Evolutionary conservation across 2,113 vertebrate species (phyloP).

Genomic region (Limanda limanda): DNA sequence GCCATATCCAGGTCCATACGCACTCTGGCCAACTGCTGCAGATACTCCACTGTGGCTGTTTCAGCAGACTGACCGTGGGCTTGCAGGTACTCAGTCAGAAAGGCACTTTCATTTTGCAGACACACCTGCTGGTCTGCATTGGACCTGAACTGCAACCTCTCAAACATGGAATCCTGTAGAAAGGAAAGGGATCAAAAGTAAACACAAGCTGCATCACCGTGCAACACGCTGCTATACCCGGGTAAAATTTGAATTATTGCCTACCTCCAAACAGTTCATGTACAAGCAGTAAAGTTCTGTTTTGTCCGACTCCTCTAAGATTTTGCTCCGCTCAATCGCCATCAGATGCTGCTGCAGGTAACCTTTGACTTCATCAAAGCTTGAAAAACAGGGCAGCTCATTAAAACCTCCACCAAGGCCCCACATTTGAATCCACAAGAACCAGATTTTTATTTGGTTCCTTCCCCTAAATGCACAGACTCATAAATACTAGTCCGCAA

Average conservation of each 20-base stretch:
- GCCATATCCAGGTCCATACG: constrained; percentile 87
- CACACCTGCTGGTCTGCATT: constrained; percentile 9
- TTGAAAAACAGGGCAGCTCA: constrained; percentile 51
- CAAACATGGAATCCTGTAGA: constrained; percentile 89
- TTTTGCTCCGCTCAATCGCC: constrained; percentile 80
- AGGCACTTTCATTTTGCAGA: constrained; percentile 45
- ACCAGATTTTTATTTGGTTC: too few species aligned
- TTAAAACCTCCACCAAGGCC: neutral
- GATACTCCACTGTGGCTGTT: constrained; percentile 79
- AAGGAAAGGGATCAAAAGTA: neutral
- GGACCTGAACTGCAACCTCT: constrained; percentile 81
- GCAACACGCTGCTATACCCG: neutral
- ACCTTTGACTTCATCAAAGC: constrained; percentile 88
- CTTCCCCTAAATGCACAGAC: too few species aligned
- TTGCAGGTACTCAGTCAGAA: constrained; percentile 75
- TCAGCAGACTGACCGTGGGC: neutral
- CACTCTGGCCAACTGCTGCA: constrained; percentile 87
- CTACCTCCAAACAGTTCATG: constrained; percentile 92
- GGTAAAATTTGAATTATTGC: neutral
- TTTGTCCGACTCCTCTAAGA: constrained; percentile 85
- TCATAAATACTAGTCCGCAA: too few species aligned
- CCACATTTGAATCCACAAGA: too few species aligned
- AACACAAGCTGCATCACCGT: neutral
- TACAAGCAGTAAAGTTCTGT: constrained; percentile 90
- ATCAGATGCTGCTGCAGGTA: constrained; percentile 87